Evolutionary conservation across 2,113 vertebrate species (phyloP), one percentile per base, ranked within the genome.

Genomic region (Lamprologus ornatipinnis): DNA sequence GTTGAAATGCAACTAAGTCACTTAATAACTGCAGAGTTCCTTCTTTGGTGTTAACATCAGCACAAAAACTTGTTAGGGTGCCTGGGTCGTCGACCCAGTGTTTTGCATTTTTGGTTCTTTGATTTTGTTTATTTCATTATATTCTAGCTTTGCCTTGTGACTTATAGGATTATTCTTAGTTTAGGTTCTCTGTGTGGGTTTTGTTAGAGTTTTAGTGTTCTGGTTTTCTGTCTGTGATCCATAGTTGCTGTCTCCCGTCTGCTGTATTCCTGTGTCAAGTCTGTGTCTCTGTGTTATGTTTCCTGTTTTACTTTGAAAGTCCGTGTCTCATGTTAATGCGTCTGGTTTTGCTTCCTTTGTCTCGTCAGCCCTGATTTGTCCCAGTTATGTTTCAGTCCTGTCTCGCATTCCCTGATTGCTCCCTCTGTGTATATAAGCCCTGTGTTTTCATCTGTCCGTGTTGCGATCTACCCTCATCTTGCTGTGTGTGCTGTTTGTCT

Each of bases 381-480:
- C 57, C 57, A 60, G 57, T 5, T 60, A 1, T 31, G 26, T 60
- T 60, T 60, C 26, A 6, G 5, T 60, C 57, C 2, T 2, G 13
- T 58, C 23, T 60, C 5, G 4, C 57, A 33, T 60, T 33, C 15
- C 15, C 57, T 33, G 28, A 33, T 60, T 60, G 1, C 5, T 33
- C 28, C 57, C 57, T 33, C 57, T 60, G 57, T 60, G 57, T 33
- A 33, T 33, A 33, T 60, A 10, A 33, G 57, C 57, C 57, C 15
- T 60, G 57, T 60, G 57, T 60, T 33, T 33, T 60, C 28, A 31
- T 60, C 15, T 60, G 28, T 19, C 57, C 0, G 1, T 33, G 28
- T 60, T 19, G 9, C 0, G 0, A 33, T 33, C 57, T 33, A 17
- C 9, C 57, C 5, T 6, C 28, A 60, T 10, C 5, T 33, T 10